Base-by-base conservation (phyloP, 2,797 vertebrate genomes). In the Lepilemur septentrionalis region DNA sequence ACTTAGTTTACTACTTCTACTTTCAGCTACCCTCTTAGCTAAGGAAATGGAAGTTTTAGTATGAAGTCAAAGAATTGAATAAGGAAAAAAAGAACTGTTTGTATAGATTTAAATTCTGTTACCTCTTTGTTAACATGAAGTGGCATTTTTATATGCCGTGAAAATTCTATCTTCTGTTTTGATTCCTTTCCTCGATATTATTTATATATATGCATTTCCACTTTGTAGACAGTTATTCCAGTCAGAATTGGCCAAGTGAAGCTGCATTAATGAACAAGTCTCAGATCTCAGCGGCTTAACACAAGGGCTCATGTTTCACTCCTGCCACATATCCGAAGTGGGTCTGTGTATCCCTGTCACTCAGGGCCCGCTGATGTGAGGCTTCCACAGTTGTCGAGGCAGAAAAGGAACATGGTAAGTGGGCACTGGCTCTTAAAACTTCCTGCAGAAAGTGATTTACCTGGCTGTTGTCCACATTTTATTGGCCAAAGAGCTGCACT, bases 51-150 rank as follows among this genome's bases (percentile, higher is more conserved):
- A 96, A 41, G 28, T 41, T 88, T 72, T 73, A 80, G 41, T 38
- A 32, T 59, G 50, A 75, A 89, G 43, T 76, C 13, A 12, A 85
- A 61, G 13, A 78, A 63, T 63, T 88, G 7, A 57, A 5, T 78
- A 41, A 59, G 6, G 67, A 83, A 61, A 43, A 30, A 72, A 81
- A 86, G 32, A 81, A 86, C 59, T 48, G 25, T 57, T 76, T 69
- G 13, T n/a, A 63, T n/a, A 86, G n/a, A n/a, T 65, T 65, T 92
- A 89, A 86, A 76, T 76, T 92, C 28, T 87, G 30, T 86, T 72
- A 72, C 4, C 18, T 80, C 70, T 94, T 69, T 59, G 25, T 83
- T 91, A 55, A 82, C 30, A 28, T 72, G n/a, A 73, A 89, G 28
- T 28, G 52, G 55, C 25, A 63, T 59, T 94, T 70, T 91, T 73